Evolutionary conservation across 2,797 vertebrate species (phyloP), one percentile per base, ranked within the genome.

Genomic region (Synaphobranchus kaupii): DNA sequence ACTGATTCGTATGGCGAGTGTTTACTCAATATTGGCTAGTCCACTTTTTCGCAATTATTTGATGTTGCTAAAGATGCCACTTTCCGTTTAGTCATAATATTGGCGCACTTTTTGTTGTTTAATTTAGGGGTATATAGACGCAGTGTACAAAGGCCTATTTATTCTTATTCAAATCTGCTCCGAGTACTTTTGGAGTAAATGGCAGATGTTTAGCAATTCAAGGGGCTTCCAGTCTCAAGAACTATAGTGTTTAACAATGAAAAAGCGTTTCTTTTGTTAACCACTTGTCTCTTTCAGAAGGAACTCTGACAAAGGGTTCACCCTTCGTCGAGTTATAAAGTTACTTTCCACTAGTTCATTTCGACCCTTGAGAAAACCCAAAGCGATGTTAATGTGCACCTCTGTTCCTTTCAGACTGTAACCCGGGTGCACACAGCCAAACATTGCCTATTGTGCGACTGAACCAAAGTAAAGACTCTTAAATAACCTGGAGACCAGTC

Each of bases 171-270:
- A 96, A 96, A 96, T 96, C 90, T 76, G 39, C 71, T 91, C 90
- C 90, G 90, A 92, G 91, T 94, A 92, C 90, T 91, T 90, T 71
- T 87, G 90, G 92, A 95, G 93, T 95, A 95, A 95, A 96, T 95
- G 95, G 94, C 96, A 97, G 96, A 96, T 97, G 96, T 95, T 96
- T 96, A 95, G 94, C 95, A 96, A 96, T 96, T 96, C 93, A 96
- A 94, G 95, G 93, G 93, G 94, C 94, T 95, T 95, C 96, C 95
- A 95, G 95, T 84, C 94, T 92, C 93, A 90, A 92, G 95, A 92
- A 94, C 95, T 95, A 94, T 92, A 93, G 93, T 94, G 93, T 91
- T 92, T 90, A 93, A 96, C 95, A 96, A 96, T 93, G 91, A 94
- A 58, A 52, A 84, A 91, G 90, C 87, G 66, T 87, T 82, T 87